Base-by-base conservation (phyloP, 92 coral and sea anemone genomes). In the Porites cylindrica region DNA sequence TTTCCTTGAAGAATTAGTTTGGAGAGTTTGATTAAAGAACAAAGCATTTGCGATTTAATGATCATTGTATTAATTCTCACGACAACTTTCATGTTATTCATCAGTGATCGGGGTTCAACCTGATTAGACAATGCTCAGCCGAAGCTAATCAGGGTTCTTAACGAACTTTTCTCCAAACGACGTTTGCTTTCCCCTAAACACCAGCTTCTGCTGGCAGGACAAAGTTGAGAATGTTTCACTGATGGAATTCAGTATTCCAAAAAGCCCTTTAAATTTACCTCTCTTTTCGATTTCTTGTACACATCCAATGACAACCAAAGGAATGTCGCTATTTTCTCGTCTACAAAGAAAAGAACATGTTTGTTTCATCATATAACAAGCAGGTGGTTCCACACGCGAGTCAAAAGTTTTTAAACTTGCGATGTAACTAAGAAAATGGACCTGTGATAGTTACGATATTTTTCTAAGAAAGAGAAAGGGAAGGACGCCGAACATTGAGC, bases 291-390 rank as follows among this genome's bases (percentile, higher is more conserved):
- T 92, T 68, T 97, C 99, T 13, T 94, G 95, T 10, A 96, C 94
- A 70, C 99, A 97, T 4, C 98, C 99, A 24, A 97, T 97, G 38
- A 97, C 93, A 66, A 97, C 86, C 76, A 97, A 73, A 16, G 99
- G 99, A 23, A 97, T 97, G 72, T 97, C 97, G 78, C 96, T 96
- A 84, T 83, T 85, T 65, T 97, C 99, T 9, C 99, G 99, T 51
- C 99, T 96, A 75, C 75, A 79, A 78, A 54, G 23, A 13, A 52
- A 52, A 13, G 24, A 53, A n/a, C 3, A 14, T 6, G 23, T 5
- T 75, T 2, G 83, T 51, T 20, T n/a, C 11, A 51, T 38, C 14
- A 70, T 1, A 29, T 32, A 32, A 26, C 7, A 47, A 62, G 7
- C 47, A 38, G 13, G 1, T 13, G 26, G 54, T 66, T 10, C 26